Evolutionary conservation across 1,140 invertebrate genomes (phyloP).

Genomic region (Lysiphlebus fabarum): DNA sequence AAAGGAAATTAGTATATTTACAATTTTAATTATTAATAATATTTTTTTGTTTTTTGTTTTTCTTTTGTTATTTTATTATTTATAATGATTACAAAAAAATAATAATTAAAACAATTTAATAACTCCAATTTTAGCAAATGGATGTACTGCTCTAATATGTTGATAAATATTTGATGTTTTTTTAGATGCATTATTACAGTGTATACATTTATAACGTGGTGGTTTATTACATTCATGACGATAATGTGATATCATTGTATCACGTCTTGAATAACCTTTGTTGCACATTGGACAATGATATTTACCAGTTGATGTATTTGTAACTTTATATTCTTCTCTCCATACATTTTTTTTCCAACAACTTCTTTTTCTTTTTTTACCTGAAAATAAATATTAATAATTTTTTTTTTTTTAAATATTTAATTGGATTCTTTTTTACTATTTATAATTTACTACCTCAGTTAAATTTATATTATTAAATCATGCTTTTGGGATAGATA

Average conservation of each 20-base stretch:
- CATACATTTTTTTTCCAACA: slow-evolving; percentile 27
- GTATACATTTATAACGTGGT: slow-evolving; percentile 59
- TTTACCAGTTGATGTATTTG: slow-evolving; percentile 46
- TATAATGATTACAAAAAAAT: not conserved
- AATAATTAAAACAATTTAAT: slow-evolving; percentile 45
- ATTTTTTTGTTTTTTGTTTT: not conserved
- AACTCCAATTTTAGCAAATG: slow-evolving; percentile 39
- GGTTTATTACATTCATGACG: slow-evolving; percentile 62
- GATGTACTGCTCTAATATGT: slow-evolving; percentile 46
- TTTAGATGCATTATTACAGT: slow-evolving; percentile 51
- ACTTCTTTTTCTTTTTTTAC: not conserved
- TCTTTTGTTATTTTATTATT: not conserved
- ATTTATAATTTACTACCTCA: no score
- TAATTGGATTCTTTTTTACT: not conserved
- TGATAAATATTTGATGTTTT: slow-evolving; percentile 52
- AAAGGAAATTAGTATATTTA: not conserved
- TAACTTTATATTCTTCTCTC: slow-evolving; percentile 37
- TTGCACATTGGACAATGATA: slow-evolving; percentile 52
- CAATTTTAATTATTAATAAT: not conserved
- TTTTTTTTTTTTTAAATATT: not conserved
- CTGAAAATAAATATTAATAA: slow-evolving; percentile 4
- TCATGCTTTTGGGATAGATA: no score
- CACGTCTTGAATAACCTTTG: slow-evolving; percentile 48
- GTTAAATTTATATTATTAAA: no score
- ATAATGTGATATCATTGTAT: slow-evolving; percentile 51